Percentiles rank a stretch among this genome's conserved stretches.
Evolutionary conservation across 2,888 invertebrate species (phyloP).

Genomic region (Brenthis ino): DNA sequence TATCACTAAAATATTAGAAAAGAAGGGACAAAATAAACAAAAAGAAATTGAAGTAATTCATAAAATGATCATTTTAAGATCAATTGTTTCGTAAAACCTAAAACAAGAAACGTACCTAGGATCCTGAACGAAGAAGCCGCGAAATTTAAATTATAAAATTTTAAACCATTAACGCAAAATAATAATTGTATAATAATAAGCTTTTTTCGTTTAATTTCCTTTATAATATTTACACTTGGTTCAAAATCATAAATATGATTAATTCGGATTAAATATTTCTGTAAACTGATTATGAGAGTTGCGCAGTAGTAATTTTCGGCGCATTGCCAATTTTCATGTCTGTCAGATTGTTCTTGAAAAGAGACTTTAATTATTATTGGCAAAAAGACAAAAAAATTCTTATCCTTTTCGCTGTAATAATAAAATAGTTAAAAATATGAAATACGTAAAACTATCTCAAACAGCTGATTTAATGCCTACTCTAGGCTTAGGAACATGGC

Average conservation of each 20-base stretch:
- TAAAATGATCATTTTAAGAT: too few relatives aligned
- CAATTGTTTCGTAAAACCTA: too few relatives aligned
- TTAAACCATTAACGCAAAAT: not conserved
- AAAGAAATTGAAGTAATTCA: too few relatives aligned
- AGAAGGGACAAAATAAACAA: too few relatives aligned
- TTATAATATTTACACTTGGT: too few relatives aligned
- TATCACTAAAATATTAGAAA: too few relatives aligned
- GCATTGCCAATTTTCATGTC: constrained; percentile 44
- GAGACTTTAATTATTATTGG: constrained; percentile 39
- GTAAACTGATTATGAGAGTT: not conserved
- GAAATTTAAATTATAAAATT: constrained; percentile 49
- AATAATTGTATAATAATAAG: not conserved
- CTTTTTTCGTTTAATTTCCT: too few relatives aligned
- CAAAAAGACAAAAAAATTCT: constrained; percentile 39
- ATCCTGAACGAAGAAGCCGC: constrained; percentile 42
- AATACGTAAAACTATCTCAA: constrained; percentile 69
- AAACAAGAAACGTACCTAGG: not conserved
- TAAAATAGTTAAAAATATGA: constrained; percentile 65
- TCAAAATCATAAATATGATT: not conserved
- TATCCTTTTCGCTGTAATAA: constrained; percentile 45
- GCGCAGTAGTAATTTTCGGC: constrained; percentile 28
- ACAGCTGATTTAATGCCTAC: constrained; percentile 84
- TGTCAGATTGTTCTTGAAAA: constrained; percentile 53
- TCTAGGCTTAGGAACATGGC: constrained; percentile 88
- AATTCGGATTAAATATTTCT: not conserved